phyloP scores from a whole-genome alignment of 2,888 invertebrate genomes.

The Idaea biselata region DNA sequence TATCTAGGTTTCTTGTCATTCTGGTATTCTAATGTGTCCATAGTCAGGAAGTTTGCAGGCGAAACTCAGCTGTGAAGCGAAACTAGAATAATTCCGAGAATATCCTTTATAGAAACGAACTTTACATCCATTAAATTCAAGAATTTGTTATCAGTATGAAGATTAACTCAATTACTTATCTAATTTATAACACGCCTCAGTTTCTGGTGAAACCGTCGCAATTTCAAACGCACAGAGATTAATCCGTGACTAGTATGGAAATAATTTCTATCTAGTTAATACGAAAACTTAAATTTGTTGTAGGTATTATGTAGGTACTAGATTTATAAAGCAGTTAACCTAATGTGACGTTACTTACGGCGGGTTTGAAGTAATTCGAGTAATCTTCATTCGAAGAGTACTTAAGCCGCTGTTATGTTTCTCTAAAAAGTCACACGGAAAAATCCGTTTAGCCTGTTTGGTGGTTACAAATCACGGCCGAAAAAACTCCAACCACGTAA shows the following conservation, averaged over 20 bases:
- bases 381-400: no score
- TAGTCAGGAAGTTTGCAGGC: no score
- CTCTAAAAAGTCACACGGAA: no score
- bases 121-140: not conserved
- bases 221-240: not conserved
- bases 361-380: no score
- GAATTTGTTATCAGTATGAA: not conserved
- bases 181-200: conserved; percentile 1
- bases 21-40: no score
- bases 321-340: not conserved
- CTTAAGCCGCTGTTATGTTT: no score
- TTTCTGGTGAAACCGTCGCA: not conserved
- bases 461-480: no score
- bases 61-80: not conserved
- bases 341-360: no score
- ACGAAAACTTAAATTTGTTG: conserved; percentile 4
- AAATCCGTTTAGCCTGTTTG: no score
- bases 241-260: conserved; percentile 4
- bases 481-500: no score
- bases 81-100: not conserved
- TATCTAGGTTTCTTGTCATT: no score
- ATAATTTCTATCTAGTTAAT: conserved; percentile 1
- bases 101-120: not conserved
- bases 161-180: conserved; percentile 1
- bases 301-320: not conserved